These are phyloP conservation scores for Branchipolynoe longqiensis DNA, from an alignment of 2,888 invertebrate genomes.

Conservation along the genomic window DNA sequence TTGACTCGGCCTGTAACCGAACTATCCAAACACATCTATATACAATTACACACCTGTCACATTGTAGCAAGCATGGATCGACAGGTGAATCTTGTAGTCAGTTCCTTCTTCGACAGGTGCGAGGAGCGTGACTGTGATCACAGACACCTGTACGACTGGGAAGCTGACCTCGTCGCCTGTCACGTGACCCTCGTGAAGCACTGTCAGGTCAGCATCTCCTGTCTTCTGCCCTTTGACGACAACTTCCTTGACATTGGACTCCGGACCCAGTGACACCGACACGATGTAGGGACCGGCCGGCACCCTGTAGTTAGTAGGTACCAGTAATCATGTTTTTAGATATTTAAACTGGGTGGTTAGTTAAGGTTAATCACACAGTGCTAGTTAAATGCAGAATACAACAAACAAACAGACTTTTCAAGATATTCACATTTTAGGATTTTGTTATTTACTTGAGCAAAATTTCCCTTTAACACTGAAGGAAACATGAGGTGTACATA, in stretches of 20 bases:
- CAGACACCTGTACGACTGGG: not conserved
- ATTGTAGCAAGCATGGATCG: not conserved
- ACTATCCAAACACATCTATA: too few species aligned
- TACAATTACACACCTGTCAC: not conserved
- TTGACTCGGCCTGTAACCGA: too few species aligned
- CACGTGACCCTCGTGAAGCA: not conserved
- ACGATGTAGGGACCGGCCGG: not conserved
- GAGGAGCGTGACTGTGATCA: not conserved
- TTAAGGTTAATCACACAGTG: too few species aligned
- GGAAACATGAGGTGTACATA: too few species aligned
- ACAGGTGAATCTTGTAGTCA: not conserved
- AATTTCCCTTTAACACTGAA: not conserved
- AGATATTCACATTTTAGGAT: not conserved
- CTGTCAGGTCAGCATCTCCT: not conserved
- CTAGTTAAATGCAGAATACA: too few species aligned
- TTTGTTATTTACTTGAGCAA: not conserved
- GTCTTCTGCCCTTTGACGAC: not conserved
- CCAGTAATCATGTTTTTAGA: not conserved
- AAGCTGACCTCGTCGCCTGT: not conserved
- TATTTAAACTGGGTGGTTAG: not conserved
- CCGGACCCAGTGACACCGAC: not conserved
- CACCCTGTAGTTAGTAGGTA: not conserved
- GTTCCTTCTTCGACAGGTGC: not conserved
- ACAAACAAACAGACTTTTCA: too few species aligned
- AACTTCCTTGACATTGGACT: not conserved